Percentiles rank a stretch among this genome's conserved stretches.
phyloP scores from a whole-genome alignment of 2,797 vertebrate species.

The Morus bassanus region DNA sequence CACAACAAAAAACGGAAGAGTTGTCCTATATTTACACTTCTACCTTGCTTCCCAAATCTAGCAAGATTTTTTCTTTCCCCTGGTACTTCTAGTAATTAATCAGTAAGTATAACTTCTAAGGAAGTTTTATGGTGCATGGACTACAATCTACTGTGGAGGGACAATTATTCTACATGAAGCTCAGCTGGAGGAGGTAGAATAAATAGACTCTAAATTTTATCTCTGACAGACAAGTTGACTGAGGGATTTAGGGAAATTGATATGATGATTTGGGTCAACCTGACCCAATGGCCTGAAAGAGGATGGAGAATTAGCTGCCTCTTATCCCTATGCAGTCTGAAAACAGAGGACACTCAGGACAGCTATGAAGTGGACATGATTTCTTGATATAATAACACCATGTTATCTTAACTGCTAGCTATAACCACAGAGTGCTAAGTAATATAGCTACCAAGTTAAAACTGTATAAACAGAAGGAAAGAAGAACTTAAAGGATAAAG shows the following conservation, averaged over 20 bases:
- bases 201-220: slow-evolving; percentile 25
- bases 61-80: not conserved
- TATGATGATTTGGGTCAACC: not conserved
- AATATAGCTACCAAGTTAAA: not conserved
- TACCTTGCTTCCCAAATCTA: not conserved
- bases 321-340: not conserved
- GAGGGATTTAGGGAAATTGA: slow-evolving; percentile 10
- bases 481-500: not conserved
- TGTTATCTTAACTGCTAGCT: not conserved
- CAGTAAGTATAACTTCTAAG: not conserved
- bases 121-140: slow-evolving; percentile 11
- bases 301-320: slow-evolving; percentile 1
- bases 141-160: not conserved
- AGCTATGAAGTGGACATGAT: not conserved
- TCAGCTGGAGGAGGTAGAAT: not conserved
- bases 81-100: not conserved
- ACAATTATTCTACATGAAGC: not conserved
- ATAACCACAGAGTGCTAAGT: not conserved
- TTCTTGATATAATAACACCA: not conserved
- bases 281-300: not conserved
- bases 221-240: not conserved
- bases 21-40: not conserved
- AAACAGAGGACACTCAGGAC: not conserved
- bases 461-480: not conserved
- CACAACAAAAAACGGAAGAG: not conserved